A percentile compares a stretch with the other conserved stretches of the same genome.
Evolutionary conservation across 2,113 vertebrate species (phyloP).

Genomic region (Cavia porcellus): DNA sequence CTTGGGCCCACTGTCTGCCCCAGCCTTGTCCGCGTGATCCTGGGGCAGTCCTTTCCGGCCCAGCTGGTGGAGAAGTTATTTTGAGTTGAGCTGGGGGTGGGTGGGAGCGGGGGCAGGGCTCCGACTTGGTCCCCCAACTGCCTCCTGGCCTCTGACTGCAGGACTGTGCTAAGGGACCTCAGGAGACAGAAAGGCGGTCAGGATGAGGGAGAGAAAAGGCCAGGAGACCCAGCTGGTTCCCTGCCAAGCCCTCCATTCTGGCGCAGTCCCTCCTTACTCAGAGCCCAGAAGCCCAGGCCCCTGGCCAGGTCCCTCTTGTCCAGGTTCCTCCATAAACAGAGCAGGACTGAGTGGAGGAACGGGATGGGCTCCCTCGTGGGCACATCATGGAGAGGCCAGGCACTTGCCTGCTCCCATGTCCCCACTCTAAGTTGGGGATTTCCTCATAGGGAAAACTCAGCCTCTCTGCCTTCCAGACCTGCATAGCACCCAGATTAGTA

Average conservation of each 20-base stretch:
- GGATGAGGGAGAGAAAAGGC: background rate
- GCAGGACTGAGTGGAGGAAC: background rate
- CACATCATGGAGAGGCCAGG: background rate
- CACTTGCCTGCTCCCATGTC: background rate
- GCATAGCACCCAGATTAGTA: background rate
- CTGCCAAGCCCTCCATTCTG: background rate
- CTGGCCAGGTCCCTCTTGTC: background rate
- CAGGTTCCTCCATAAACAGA: too few relatives aligned
- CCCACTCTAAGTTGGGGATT: background rate
- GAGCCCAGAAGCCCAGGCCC: background rate
- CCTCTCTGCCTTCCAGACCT: background rate
- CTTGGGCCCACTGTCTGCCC: too few relatives aligned
- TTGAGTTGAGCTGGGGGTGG: background rate
- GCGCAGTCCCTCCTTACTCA: background rate
- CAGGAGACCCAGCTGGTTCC: background rate
- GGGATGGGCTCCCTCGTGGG: background rate
- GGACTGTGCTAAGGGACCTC: background rate
- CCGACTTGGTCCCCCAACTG: background rate
- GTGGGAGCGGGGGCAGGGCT: background rate
- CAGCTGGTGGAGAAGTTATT: background rate
- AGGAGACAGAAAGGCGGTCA: background rate
- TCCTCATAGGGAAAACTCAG: background rate
- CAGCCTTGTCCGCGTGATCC: background rate
- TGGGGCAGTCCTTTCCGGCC: background rate
- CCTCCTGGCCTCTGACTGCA: background rate